Conservation (phyloP, 2,797 vertebrate species). For the Synanceia verrucosa region DNA sequence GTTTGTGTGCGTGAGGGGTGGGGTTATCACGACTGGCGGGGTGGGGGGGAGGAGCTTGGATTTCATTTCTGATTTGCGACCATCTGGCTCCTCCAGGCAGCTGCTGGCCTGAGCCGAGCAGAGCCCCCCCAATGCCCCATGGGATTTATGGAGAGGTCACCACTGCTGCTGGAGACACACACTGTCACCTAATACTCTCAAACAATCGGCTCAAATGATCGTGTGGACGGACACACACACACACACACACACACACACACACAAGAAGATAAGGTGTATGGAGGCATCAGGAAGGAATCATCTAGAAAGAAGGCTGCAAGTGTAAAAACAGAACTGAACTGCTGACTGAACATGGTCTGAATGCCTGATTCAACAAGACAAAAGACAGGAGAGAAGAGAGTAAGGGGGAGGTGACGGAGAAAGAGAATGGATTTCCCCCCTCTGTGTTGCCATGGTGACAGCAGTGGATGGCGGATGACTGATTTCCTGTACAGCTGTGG, state of each 20-base stretch:
- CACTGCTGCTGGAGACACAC: slow-evolving; percentile 48
- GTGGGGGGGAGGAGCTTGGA: slow-evolving; percentile 41
- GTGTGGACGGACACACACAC: slow-evolving; percentile 5
- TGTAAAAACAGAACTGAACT: not conserved
- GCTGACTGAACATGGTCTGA: not conserved
- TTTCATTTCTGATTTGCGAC: slow-evolving; percentile 75
- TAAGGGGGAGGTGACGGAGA: slow-evolving; percentile 32
- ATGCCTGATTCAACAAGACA: slow-evolving; percentile 53
- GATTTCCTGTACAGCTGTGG: slow-evolving; percentile 84
- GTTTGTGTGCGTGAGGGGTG: slow-evolving; percentile 4
- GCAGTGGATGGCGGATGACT: slow-evolving; percentile 77
- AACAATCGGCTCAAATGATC: slow-evolving; percentile 40
- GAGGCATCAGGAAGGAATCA: not conserved
- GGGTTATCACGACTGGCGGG: slow-evolving; percentile 43
- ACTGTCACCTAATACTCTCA: slow-evolving; percentile 61
- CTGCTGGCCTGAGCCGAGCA: slow-evolving; percentile 49
- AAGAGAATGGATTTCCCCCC: slow-evolving; percentile 77
- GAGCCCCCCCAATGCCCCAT: slow-evolving; percentile 45
- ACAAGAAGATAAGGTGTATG: slow-evolving; percentile 3
- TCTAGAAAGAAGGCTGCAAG: not conserved
- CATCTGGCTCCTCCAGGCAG: slow-evolving; percentile 76
- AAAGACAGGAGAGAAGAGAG: slow-evolving; percentile 31
- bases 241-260: not conserved
- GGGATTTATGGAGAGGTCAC: slow-evolving; percentile 74
- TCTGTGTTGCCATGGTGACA: slow-evolving; percentile 83